phyloP scores from a whole-genome alignment of 2,888 invertebrate species.

The Leptinotarsa rubiginosa region DNA sequence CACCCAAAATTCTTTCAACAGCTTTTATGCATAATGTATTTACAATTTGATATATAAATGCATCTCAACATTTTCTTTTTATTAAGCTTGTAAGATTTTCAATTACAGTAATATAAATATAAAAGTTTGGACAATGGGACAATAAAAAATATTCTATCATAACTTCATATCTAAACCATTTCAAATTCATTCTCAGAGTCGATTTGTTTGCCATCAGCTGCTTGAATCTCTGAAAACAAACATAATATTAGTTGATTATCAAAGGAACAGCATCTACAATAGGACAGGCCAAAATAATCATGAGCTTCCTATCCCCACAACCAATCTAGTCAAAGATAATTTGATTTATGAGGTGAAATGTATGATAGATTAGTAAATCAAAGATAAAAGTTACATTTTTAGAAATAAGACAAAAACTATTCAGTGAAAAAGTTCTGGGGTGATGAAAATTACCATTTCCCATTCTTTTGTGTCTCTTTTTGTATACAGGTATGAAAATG shows the following conservation, averaged over 20 bases:
- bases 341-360: background rate
- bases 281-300: too few species aligned
- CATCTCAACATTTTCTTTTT: constrained; percentile 34
- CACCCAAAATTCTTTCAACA: constrained; percentile 39
- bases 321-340: too few species aligned
- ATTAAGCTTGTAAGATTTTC: constrained; percentile 32
- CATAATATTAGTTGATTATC: background rate
- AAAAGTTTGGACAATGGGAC: background rate
- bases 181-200: constrained; percentile 88
- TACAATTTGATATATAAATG: constrained; percentile 40
- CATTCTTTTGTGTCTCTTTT: too few species aligned
- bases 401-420: too few species aligned
- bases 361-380: too few species aligned
- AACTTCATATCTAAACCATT: constrained; percentile 62
- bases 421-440: too few species aligned
- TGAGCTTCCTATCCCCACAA: too few species aligned
- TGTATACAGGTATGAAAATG: too few species aligned
- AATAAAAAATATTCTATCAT: constrained; percentile 3
- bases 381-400: too few species aligned
- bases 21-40: constrained; percentile 31
- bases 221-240: constrained; percentile 70
- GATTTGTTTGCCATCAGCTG: constrained; percentile 70
- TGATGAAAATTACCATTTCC: too few species aligned
- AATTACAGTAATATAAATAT: constrained; percentile 1
- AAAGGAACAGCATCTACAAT: too few species aligned